Evolutionary conservation across 2,797 vertebrate species (phyloP).

Genomic region (Sebastes alutus): DNA sequence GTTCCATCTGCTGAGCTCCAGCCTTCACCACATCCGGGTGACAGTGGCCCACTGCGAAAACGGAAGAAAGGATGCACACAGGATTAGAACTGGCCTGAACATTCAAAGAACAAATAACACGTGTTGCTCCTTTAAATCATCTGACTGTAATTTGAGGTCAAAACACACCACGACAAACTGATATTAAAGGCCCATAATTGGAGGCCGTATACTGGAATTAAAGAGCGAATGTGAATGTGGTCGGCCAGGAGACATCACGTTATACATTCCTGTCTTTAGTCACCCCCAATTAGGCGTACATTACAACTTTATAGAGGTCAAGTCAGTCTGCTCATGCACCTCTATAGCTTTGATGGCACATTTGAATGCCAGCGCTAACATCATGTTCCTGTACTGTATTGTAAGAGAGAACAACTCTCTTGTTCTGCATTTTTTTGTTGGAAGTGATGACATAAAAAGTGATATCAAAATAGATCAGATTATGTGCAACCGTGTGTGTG

Average conservation of each 20-base stretch:
- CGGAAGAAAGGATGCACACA: not conserved
- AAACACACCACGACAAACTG: not conserved
- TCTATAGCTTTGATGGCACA: not conserved
- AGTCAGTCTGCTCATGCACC: not conserved
- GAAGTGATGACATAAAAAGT: not conserved
- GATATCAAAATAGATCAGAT: not conserved
- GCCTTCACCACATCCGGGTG: constrained; percentile 93
- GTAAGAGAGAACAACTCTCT: not conserved
- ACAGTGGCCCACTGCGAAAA: constrained; percentile 90
- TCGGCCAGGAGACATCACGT: not conserved
- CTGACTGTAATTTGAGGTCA: constrained; percentile 3
- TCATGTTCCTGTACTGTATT: not conserved
- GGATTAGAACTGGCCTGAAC: not conserved
- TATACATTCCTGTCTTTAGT: not conserved
- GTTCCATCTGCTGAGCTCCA: constrained; percentile 91
- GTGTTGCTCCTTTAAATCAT: not conserved
- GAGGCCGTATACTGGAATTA: not conserved
- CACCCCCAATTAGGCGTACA: not conserved
- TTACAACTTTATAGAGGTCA: too few species aligned
- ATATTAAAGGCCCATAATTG: not conserved
- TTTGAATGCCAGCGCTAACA: not conserved
- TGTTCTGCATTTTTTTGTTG: not conserved
- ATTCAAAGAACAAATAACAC: not conserved
- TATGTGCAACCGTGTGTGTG: not conserved
- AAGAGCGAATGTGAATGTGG: not conserved